phyloP scores from a whole-genome alignment of 2,113 vertebrate genomes.

The Henicopernis longicauda region DNA sequence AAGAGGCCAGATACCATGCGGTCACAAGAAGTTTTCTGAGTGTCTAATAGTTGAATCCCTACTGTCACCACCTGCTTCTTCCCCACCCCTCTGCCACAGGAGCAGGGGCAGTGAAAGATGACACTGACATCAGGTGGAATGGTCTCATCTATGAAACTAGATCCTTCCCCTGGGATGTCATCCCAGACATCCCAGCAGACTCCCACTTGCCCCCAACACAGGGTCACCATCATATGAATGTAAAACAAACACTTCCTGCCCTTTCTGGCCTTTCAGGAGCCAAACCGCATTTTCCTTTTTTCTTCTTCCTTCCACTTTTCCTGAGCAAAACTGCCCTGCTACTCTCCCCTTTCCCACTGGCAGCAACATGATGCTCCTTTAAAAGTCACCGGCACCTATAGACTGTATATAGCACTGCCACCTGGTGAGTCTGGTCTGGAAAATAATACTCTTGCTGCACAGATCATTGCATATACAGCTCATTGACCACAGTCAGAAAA shows the following conservation, averaged over 20 bases:
- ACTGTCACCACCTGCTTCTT: background rate
- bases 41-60: background rate
- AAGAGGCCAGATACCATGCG: background rate
- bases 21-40: background rate
- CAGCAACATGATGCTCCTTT: background rate
- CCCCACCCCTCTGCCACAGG: background rate
- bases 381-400: background rate
- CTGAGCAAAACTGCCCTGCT: background rate
- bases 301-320: background rate
- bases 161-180: background rate
- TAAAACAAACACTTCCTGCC: background rate
- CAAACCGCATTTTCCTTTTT: accelerated
- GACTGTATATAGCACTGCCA: background rate
- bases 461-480: background rate
- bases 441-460: background rate
- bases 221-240: background rate
- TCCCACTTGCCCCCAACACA: background rate
- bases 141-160: background rate
- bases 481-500: background rate
- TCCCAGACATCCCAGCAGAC: background rate
- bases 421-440: background rate
- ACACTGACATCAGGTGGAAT: background rate
- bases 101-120: background rate
- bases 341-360: background rate
- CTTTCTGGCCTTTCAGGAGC: background rate